Percentiles rank a stretch among this genome's conserved stretches.
Conservation (phyloP, 2,113 vertebrate species). For the Pycnonotus jocosus region DNA sequence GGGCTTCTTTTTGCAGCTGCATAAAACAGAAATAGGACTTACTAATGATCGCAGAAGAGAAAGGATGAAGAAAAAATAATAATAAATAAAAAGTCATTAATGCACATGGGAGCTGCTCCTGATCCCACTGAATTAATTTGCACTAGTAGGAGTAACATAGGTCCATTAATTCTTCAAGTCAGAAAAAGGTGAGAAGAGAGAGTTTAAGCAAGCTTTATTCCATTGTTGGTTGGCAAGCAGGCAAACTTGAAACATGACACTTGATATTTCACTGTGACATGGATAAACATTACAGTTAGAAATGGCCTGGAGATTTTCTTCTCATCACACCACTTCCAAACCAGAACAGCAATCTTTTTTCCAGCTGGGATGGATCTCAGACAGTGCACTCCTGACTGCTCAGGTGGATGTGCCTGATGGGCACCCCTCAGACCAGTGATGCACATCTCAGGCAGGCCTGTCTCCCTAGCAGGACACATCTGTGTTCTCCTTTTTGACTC, state of each 20-base stretch:
- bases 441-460: not conserved
- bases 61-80: not conserved
- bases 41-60: not conserved
- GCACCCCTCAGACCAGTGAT: not conserved
- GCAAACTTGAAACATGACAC: not conserved
- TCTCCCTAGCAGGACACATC: not conserved
- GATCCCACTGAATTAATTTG: not conserved
- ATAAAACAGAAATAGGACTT: constrained; percentile 43
- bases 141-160: not conserved
- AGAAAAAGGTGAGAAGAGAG: not conserved
- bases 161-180: not conserved
- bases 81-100: not conserved
- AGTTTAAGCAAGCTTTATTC: not conserved
- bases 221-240: not conserved
- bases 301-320: not conserved
- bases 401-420: not conserved
- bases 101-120: not conserved
- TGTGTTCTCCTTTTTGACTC: not conserved
- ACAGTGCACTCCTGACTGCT: no score
- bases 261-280: not conserved
- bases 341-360: not conserved
- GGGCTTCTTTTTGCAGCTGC: constrained; percentile 71
- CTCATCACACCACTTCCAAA: not conserved
- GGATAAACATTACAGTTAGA: not conserved
- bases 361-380: not conserved